Percentiles rank a stretch among this genome's conserved stretches.
phyloP scores from a whole-genome alignment of 1,140 invertebrate genomes.

The Tetramorium parvispinum region DNA sequence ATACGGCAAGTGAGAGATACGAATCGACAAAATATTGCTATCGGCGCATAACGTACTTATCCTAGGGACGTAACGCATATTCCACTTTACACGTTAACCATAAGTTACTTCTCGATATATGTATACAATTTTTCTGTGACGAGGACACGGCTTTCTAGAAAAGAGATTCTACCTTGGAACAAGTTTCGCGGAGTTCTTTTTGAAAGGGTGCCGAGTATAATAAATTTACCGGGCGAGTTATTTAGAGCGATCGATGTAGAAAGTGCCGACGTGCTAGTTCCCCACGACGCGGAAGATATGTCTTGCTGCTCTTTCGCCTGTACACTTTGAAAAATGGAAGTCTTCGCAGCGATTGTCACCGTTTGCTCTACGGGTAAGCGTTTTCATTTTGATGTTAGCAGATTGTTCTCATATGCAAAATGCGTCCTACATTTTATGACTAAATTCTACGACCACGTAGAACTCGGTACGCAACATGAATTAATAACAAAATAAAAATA shows the following conservation, averaged over 20 bases:
- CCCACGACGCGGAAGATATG: conserved; percentile 3
- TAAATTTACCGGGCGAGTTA: conserved; percentile 67
- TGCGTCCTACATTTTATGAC: not conserved
- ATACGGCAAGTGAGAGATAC: not conserved
- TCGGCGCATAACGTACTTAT: not conserved
- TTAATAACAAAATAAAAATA: not conserved
- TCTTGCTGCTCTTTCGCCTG: conserved; percentile 42
- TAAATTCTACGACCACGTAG: not conserved
- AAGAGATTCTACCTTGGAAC: conserved; percentile 26
- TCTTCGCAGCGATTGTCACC: conserved; percentile 54
- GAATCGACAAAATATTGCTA: conserved; percentile 9
- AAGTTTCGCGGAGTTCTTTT: conserved; percentile 38
- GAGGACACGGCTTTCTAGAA: conserved; percentile 17
- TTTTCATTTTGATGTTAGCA: conserved; percentile 36
- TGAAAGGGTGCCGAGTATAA: conserved; percentile 58
- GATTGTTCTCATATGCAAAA: not conserved
- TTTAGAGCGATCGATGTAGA: conserved; percentile 68
- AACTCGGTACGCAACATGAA: not conserved
- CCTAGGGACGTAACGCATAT: not conserved
- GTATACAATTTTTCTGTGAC: conserved; percentile 8
- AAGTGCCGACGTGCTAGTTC: conserved; percentile 62
- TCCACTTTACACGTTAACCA: conserved; percentile 17
- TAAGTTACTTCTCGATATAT: conserved; percentile 12
- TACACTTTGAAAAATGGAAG: conserved; percentile 44
- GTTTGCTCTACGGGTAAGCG: conserved; percentile 6